These are phyloP conservation scores for Dromiciops gliroides DNA, from an alignment of 2,113 vertebrate species.

Conservation along the genomic window DNA sequence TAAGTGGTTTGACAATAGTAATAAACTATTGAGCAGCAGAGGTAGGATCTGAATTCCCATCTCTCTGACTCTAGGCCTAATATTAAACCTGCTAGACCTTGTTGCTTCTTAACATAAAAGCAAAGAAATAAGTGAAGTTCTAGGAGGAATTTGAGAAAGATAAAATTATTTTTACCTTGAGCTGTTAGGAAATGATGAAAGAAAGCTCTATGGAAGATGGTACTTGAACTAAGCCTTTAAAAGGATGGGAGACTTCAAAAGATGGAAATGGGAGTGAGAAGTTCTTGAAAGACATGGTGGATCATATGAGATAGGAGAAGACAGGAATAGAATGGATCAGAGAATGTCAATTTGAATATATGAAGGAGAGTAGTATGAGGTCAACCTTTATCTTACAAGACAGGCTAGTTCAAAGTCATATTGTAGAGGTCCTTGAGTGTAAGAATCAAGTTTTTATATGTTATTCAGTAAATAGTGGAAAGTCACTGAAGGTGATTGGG, in stretches of 20 bases:
- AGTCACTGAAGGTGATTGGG: neutral
- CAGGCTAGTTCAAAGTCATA: neutral
- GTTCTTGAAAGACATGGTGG: neutral
- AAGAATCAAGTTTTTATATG: neutral
- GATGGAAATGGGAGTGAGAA: neutral
- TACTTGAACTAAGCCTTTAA: neutral
- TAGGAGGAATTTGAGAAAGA: neutral
- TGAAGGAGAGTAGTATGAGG: neutral
- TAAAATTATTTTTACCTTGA: neutral
- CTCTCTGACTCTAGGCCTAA: neutral
- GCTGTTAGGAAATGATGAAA: neutral
- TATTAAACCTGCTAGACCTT: too few species aligned
- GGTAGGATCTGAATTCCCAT: neutral
- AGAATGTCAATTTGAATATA: neutral
- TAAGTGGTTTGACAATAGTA: neutral
- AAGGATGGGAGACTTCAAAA: neutral
- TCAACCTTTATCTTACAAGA: neutral
- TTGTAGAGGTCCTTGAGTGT: neutral
- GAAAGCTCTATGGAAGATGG: neutral
- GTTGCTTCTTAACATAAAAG: neutral
- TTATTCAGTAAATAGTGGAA: neutral
- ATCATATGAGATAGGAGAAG: neutral
- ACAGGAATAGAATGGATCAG: neutral
- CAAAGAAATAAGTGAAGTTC: neutral
- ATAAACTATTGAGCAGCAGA: neutral